These are phyloP conservation scores for Drosophila heteroneura DNA, from an alignment of 2,888 invertebrate genomes.

Conservation along the genomic window DNA sequence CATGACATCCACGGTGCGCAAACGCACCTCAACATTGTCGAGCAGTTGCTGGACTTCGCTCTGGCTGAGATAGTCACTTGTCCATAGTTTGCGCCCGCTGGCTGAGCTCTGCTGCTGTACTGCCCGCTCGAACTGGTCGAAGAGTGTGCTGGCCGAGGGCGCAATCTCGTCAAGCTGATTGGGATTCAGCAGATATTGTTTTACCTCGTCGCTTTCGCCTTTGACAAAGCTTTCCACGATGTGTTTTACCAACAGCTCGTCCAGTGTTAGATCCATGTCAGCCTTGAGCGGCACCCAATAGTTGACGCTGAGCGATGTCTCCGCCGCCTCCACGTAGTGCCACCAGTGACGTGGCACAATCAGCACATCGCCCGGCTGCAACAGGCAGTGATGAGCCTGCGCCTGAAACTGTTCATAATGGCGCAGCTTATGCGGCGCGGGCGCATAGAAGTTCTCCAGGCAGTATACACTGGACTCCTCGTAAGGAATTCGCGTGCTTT, in stretches of 20 bases:
- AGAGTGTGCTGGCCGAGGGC: slow-evolving; percentile 45
- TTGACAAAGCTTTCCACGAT: slow-evolving; percentile 88
- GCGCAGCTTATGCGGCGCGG: slow-evolving; percentile 78
- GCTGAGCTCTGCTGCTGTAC: slow-evolving; percentile 35
- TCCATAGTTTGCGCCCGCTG: slow-evolving; percentile 46
- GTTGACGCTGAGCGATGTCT: slow-evolving; percentile 89
- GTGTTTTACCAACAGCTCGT: slow-evolving; percentile 89
- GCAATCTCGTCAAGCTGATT: slow-evolving; percentile 87
- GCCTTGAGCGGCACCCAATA: slow-evolving; percentile 89
- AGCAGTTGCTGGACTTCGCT: slow-evolving; percentile 24
- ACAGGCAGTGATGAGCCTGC: slow-evolving; percentile 87
- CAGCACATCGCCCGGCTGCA: slow-evolving; percentile 94
- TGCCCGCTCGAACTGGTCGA: slow-evolving; percentile 50
- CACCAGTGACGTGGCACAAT: slow-evolving; percentile 97
- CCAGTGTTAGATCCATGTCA: slow-evolving; percentile 81
- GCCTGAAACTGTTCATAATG: slow-evolving; percentile 45
- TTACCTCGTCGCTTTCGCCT: slow-evolving; percentile 86
- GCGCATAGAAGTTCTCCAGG: slow-evolving; percentile 91
- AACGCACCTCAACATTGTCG: background rate
- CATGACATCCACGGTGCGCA: slow-evolving; percentile 54
- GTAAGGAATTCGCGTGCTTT: slow-evolving; percentile 95
- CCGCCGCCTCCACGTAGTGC: slow-evolving; percentile 97
- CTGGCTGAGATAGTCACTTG: slow-evolving; percentile 48
- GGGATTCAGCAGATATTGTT: slow-evolving; percentile 88
- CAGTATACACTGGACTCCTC: slow-evolving; percentile 98